phyloP scores from a whole-genome alignment of 2,888 invertebrate genomes.

The Drosophila anomalata region DNA sequence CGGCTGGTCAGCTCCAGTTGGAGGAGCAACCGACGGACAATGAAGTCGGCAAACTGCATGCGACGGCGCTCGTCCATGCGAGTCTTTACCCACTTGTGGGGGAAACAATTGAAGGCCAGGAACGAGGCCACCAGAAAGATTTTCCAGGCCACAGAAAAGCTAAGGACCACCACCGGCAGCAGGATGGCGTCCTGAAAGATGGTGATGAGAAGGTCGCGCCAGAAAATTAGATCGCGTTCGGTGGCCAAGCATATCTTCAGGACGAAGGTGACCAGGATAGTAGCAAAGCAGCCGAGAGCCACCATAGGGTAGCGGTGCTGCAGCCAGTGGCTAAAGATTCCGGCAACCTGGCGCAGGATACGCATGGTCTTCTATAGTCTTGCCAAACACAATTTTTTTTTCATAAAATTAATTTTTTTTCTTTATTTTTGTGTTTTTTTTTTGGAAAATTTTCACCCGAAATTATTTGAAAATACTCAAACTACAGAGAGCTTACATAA shows the following conservation, averaged over 20 bases:
- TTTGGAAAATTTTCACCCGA: background rate
- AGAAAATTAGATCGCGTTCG: conserved; percentile 26
- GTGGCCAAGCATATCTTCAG: conserved; percentile 8
- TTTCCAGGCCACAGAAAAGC: background rate
- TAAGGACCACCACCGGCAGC: background rate
- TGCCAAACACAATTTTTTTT: background rate
- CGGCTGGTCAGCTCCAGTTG: conserved; percentile 46
- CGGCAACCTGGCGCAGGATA: background rate
- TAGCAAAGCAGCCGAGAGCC: background rate
- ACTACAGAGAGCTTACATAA: no score
- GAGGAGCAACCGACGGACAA: conserved; percentile 54
- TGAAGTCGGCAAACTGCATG: conserved; percentile 37
- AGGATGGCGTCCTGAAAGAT: background rate
- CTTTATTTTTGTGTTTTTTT: background rate
- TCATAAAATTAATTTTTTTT: background rate
- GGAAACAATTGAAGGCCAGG: background rate
- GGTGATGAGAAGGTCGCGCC: background rate
- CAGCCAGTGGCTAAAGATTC: conserved; percentile 7
- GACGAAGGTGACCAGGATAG: background rate
- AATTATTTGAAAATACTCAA: background rate
- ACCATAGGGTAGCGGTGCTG: conserved; percentile 3
- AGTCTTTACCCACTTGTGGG: background rate
- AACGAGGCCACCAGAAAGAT: background rate
- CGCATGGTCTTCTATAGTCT: background rate
- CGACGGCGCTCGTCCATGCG: background rate